Evolutionary conservation across 2,797 vertebrate species (phyloP).

Genomic region (Lerista edwardsae): DNA sequence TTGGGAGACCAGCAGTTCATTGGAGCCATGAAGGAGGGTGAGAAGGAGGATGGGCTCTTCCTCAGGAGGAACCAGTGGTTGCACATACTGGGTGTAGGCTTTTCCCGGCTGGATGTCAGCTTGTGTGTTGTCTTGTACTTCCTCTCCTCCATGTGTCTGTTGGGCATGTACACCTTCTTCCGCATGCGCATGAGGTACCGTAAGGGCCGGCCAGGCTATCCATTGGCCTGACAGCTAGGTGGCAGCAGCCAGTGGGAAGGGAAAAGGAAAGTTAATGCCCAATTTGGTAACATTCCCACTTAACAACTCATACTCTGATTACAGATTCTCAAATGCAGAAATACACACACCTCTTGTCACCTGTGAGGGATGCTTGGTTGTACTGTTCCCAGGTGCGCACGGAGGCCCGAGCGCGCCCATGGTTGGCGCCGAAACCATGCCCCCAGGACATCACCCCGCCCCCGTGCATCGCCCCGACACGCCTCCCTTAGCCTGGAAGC

Average conservation of each 20-base stretch:
- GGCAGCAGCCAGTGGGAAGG: not conserved
- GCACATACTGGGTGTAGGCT: conserved; percentile 82
- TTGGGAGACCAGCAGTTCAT: conserved; percentile 65
- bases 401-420: no score
- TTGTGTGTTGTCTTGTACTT: conserved; percentile 89
- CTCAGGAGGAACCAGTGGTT: conserved; percentile 77
- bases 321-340: not conserved
- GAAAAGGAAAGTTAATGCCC: not conserved
- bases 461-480: no score
- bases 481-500: no score
- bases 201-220: conserved; percentile 62
- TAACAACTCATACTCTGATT: not conserved
- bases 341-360: not conserved
- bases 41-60: conserved; percentile 21
- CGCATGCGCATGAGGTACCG: conserved; percentile 78
- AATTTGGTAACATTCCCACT: not conserved
- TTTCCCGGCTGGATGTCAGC: conserved; percentile 90
- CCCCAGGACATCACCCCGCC: no score
- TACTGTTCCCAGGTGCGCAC: no score
- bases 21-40: conserved; percentile 43
- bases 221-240: conserved; percentile 40
- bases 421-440: no score
- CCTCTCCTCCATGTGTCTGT: conserved; percentile 87
- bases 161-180: conserved; percentile 89
- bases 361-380: not conserved